Percentiles rank a stretch among this genome's conserved stretches.
These are phyloP conservation scores for Sarcophaga bullata DNA, from an alignment of 1,140 invertebrate species.

Conservation along the genomic window DNA sequence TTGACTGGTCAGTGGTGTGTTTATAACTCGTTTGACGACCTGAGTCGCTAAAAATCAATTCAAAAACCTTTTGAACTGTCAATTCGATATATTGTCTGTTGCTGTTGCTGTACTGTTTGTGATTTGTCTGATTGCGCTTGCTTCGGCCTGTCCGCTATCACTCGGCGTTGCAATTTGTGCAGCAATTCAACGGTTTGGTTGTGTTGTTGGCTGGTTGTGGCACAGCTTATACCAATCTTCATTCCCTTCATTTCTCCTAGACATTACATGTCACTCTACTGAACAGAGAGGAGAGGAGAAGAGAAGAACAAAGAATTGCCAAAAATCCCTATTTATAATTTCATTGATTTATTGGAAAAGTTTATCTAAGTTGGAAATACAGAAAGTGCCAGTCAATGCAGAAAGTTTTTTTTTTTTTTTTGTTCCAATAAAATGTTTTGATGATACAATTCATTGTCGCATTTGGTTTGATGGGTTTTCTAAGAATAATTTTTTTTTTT, in stretches of 20 bases:
- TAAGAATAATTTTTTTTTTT: too few relatives aligned
- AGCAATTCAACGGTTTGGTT: conserved; percentile 5
- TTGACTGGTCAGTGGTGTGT: not conserved
- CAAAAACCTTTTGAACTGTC: conserved; percentile 31
- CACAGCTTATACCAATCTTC: too few relatives aligned
- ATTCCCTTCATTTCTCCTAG: too few relatives aligned
- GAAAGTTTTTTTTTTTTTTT: too few relatives aligned
- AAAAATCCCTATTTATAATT: not conserved
- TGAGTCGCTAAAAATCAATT: conserved; percentile 39
- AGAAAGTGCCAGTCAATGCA: not conserved
- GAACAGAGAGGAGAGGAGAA: too few relatives aligned
- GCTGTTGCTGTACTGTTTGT: not conserved
- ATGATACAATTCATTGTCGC: too few relatives aligned
- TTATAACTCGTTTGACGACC: conserved; percentile 38
- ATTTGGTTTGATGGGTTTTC: too few relatives aligned
- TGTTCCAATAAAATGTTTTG: too few relatives aligned
- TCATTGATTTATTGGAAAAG: not conserved
- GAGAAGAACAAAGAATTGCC: too few relatives aligned
- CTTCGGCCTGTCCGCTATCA: too few relatives aligned
- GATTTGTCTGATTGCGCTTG: too few relatives aligned
- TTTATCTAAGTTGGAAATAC: not conserved
- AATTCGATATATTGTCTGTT: not conserved
- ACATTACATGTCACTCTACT: not conserved
- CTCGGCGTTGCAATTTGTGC: too few relatives aligned
- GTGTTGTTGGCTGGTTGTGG: not conserved